These are phyloP conservation scores for Anser brachyrhynchus DNA, from an alignment of 2,113 vertebrate species.

Conservation along the genomic window DNA sequence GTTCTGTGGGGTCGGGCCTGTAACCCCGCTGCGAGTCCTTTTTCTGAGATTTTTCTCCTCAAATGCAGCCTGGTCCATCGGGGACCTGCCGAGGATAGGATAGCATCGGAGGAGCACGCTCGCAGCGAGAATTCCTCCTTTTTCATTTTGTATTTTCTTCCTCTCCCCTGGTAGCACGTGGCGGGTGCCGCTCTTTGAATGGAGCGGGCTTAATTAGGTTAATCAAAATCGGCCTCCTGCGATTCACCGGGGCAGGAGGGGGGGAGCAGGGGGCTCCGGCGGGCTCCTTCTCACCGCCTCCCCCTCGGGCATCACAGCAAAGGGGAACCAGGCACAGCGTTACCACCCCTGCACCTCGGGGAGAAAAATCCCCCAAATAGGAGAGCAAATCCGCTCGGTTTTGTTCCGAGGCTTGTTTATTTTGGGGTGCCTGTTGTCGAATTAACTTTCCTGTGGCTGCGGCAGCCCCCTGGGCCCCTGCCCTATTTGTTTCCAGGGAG, in stretches of 20 bases:
- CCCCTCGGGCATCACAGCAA: neutral
- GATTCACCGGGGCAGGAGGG: conserved; percentile 20
- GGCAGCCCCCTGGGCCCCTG: neutral
- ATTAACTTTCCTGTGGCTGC: neutral
- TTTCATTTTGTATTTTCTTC: neutral
- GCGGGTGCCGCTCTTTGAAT: neutral
- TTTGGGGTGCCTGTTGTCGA: neutral
- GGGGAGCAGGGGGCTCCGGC: neutral
- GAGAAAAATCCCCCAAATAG: neutral
- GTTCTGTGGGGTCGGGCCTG: neutral
- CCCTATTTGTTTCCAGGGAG: neutral
- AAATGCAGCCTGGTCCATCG: rapidly evolving
- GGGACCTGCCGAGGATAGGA: neutral
- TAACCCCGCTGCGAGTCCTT: rapidly evolving
- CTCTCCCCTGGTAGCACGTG: conserved; percentile 24
- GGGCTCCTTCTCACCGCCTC: neutral
- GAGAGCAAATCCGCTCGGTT: neutral
- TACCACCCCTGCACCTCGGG: neutral
- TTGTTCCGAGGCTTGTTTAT: neutral
- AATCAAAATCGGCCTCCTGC: conserved; percentile 52
- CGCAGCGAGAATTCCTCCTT: neutral
- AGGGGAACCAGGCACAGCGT: neutral
- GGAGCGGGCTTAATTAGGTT: conserved; percentile 49
- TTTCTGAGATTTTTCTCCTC: neutral
- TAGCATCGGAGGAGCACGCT: neutral